These are phyloP conservation scores for Callospermophilus lateralis DNA, from an alignment of 2,113 vertebrate species.

Conservation along the genomic window DNA sequence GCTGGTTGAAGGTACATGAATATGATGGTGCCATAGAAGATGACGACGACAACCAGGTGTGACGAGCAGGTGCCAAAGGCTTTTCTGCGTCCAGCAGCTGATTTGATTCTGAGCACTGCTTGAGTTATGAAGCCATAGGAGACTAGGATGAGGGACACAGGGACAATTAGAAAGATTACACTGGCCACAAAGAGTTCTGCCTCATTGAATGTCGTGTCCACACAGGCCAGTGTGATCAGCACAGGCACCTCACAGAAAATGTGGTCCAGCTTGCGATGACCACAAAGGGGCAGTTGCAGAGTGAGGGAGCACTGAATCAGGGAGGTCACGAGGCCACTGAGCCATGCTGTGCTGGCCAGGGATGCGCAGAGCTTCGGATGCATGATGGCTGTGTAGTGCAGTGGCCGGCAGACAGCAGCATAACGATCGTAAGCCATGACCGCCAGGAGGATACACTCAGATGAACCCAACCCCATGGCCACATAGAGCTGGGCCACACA, in stretches of 20 bases:
- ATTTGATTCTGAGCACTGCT: slow-evolving; percentile 60
- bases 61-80: slow-evolving; percentile 72
- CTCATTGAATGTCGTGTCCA: slow-evolving; percentile 66
- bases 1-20: slow-evolving; percentile 69
- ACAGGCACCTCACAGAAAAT: slow-evolving; percentile 73
- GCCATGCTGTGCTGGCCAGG: background rate
- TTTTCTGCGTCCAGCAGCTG: background rate
- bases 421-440: slow-evolving; percentile 66
- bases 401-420: slow-evolving; percentile 41
- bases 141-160: slow-evolving; percentile 60
- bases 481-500: slow-evolving; percentile 61
- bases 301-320: slow-evolving; percentile 63
- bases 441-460: slow-evolving; percentile 49
- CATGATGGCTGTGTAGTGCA: slow-evolving; percentile 50
- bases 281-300: slow-evolving; percentile 64
- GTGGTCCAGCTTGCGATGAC: slow-evolving; percentile 36
- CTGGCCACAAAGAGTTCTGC: slow-evolving; percentile 66
- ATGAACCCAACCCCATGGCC: slow-evolving; percentile 53
- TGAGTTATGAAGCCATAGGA: slow-evolving; percentile 67
- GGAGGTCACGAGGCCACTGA: slow-evolving; percentile 56
- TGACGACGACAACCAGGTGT: slow-evolving; percentile 61
- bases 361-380: slow-evolving; percentile 20
- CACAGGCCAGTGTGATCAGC: slow-evolving; percentile 71
- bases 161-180: slow-evolving; percentile 60
- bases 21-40: slow-evolving; percentile 69